These are phyloP conservation scores for Siphamia tubifer DNA, from an alignment of 2,113 vertebrate species.

Conservation along the genomic window DNA sequence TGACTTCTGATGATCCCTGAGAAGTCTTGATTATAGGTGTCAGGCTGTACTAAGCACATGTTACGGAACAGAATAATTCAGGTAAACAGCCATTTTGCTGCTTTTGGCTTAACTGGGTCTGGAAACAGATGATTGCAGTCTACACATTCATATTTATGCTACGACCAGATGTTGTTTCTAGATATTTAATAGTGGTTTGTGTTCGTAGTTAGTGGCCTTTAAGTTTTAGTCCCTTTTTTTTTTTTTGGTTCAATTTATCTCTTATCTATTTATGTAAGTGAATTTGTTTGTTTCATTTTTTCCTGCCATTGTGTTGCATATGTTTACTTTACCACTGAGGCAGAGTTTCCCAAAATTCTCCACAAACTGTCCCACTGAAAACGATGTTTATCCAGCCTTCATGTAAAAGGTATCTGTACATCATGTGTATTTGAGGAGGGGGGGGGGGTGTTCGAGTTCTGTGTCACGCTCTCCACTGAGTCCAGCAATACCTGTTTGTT, in stretches of 20 bases:
- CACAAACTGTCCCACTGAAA: constrained; percentile 7
- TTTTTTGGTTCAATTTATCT: background rate
- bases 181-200: background rate
- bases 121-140: constrained; percentile 54
- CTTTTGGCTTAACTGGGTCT: constrained; percentile 45
- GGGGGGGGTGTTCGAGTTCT: constrained; percentile 27
- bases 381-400: constrained; percentile 51
- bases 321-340: constrained; percentile 64
- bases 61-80: constrained; percentile 53
- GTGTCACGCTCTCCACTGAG: constrained; percentile 55
- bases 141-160: constrained; percentile 10
- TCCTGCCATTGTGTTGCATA: constrained; percentile 66
- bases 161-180: constrained; percentile 16
- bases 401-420: constrained; percentile 29
- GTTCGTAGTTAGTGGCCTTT: background rate
- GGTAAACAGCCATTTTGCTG: constrained; percentile 66
- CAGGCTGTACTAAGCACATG: constrained; percentile 58
- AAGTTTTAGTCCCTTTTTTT: background rate
- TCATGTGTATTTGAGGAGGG: constrained; percentile 20
- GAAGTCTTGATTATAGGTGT: constrained; percentile 69
- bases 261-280: constrained; percentile 14
- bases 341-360: constrained; percentile 62
- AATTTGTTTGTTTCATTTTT: constrained; percentile 62
- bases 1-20: constrained; percentile 45
- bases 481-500: constrained; percentile 72